Base-by-base conservation (phyloP, 1,140 invertebrate genomes). In the Lordiphosa clarofinis region DNA sequence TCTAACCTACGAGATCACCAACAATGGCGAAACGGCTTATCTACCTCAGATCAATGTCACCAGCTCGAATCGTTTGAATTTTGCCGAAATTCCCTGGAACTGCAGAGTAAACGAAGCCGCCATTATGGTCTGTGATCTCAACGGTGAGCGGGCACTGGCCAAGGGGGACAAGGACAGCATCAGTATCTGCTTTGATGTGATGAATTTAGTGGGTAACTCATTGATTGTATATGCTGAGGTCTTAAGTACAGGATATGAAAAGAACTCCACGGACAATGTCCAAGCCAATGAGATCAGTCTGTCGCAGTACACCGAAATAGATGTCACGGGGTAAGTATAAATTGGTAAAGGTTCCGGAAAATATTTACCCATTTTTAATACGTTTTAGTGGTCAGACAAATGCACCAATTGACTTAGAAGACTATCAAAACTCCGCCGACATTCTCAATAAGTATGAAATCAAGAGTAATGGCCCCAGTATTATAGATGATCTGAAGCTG, bases 1-100 rank as follows among this genome's bases (percentile, higher is more conserved):
- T 4, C 4, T 91, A 4, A 79, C 56, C 0, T 81, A 91, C 44
- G 69, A 88, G 35, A 73, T 89, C 12, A 56, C 49, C 4, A 91
- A 91, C 52, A 46, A 57, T 0, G 89, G 87, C 1, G 90, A 91
- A 49, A 81, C 88, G 1, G 90, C 90, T 7, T 91, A 91, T 55
- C 60, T 90, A 37, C 81, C 90, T 3, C 87, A 88, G 55, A 66
- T 88, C 31, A 87, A 75, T 24, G 64, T 91, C 7, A 87, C 79
- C n/a, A 89, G 90, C 21, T 61, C 72, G 0, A 71, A 78, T 21
- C 59, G 68, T 1, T 61, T 91, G 49, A 59, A 71, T 7, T 88
- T 91, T 50, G 82, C 84, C 0, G 90, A 86, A 52, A 73, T 88
- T 31, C 89, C 90, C 2, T 67, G 84, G 9, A 81, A 87, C n/a